Evolutionary conservation across 1,140 invertebrate species (phyloP).

Genomic region (Stenopsyche tienmushanensis): DNA sequence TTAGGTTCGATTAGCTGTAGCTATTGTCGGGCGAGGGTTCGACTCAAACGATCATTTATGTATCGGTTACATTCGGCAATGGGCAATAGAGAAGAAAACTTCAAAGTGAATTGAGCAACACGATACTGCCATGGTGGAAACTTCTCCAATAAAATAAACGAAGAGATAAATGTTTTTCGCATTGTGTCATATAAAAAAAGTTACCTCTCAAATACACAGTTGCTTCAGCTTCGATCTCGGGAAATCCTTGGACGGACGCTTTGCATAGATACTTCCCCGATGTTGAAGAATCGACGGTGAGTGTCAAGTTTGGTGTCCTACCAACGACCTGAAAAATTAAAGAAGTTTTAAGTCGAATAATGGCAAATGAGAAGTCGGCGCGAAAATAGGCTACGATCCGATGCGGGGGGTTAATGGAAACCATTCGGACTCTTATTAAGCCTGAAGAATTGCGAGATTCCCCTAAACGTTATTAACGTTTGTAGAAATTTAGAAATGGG

Average conservation of each 20-base stretch:
- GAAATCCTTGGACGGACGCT: constrained; percentile 79
- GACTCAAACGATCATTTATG: constrained; percentile 15
- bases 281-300: constrained; percentile 72
- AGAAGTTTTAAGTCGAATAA: constrained; percentile 12
- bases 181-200: constrained; percentile 1
- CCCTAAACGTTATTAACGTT: background rate
- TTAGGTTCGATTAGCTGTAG: too few relatives aligned
- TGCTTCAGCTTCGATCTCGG: constrained; percentile 79
- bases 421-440: constrained; percentile 10
- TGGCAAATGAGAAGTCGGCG: background rate
- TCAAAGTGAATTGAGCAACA: constrained; percentile 3
- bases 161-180: background rate
- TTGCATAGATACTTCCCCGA: constrained; percentile 86
- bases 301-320: constrained; percentile 70
- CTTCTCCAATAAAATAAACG: too few relatives aligned
- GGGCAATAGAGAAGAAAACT: background rate
- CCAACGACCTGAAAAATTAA: constrained; percentile 61
- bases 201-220: constrained; percentile 79
- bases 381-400: background rate
- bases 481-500: background rate
- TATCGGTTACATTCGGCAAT: constrained; percentile 1
- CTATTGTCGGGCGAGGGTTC: constrained; percentile 6
- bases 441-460: background rate
- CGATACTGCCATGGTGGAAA: too few relatives aligned
- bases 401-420: constrained; percentile 17